Evolutionary conservation across 2,888 invertebrate genomes (phyloP).

Genomic region (Macrosoma leucophasiata): DNA sequence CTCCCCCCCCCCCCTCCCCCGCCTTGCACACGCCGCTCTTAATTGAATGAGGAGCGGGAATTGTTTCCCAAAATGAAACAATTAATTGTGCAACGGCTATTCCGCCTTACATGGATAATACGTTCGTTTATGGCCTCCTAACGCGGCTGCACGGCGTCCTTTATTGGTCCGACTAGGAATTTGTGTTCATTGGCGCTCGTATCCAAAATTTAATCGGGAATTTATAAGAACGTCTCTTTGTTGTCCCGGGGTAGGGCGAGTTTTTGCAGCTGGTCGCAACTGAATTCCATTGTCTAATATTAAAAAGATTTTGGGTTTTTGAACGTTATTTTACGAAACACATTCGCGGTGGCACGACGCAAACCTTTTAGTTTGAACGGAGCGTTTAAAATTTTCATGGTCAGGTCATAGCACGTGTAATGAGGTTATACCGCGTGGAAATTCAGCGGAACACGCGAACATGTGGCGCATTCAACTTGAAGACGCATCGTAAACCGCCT

Average conservation of each 20-base stretch:
- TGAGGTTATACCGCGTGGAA: conserved; percentile 59
- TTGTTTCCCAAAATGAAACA: conserved; percentile 77
- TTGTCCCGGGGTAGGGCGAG: conserved; percentile 46
- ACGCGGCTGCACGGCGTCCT: conserved; percentile 74
- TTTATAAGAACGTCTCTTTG: conserved; percentile 68
- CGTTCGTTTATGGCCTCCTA: conserved; percentile 75
- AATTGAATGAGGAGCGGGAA: conserved; percentile 77
- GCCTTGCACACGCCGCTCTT: conserved; percentile 71
- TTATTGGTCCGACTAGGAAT: conserved; percentile 74
- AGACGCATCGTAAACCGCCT: conserved; percentile 73
- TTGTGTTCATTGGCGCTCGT: conserved; percentile 73
- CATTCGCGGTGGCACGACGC: conserved; percentile 30
- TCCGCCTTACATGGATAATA: conserved; percentile 76
- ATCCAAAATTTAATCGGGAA: conserved; percentile 73
- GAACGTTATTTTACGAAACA: conserved; percentile 37
- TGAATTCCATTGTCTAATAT: conserved; percentile 47
- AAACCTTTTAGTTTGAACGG: conserved; percentile 52
- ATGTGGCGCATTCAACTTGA: conserved; percentile 67
- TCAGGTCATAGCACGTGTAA: conserved; percentile 68
- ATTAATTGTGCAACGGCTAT: conserved; percentile 77
- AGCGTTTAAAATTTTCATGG: conserved; percentile 70
- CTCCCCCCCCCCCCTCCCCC: conserved; percentile 33
- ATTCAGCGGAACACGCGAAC: conserved; percentile 57
- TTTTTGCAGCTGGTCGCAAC: conserved; percentile 59
- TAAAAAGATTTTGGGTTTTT: conserved; percentile 47